Conservation (phyloP, 2,888 invertebrate genomes). For the Priapulus caudatus region DNA sequence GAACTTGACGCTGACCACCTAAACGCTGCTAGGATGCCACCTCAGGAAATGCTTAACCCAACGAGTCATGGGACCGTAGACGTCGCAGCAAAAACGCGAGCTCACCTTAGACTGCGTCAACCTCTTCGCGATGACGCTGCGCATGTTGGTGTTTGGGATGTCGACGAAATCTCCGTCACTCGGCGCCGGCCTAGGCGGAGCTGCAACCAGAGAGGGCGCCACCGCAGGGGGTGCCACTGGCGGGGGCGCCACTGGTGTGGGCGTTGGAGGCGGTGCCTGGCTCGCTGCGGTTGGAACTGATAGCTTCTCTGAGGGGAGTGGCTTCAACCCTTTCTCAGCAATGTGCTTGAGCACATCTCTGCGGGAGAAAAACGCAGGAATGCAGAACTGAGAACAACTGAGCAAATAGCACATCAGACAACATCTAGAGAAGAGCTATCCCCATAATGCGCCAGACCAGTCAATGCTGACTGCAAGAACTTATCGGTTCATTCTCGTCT, state of each 20-base stretch:
- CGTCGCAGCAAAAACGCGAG: background rate
- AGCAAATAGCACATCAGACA: too few relatives aligned
- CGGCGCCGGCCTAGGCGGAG: constrained; percentile 9
- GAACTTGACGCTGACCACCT: too few relatives aligned
- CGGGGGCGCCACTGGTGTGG: constrained; percentile 18
- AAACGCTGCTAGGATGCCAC: too few relatives aligned
- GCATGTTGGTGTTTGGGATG: constrained; percentile 48
- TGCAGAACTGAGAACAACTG: background rate
- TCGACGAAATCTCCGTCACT: constrained; percentile 40
- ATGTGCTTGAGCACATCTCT: constrained; percentile 10
- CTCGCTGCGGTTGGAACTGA: too few relatives aligned
- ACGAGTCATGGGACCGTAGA: too few relatives aligned
- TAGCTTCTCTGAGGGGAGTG: constrained; percentile 13
- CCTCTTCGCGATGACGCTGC: constrained; percentile 51
- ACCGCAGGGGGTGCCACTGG: constrained; percentile 12
- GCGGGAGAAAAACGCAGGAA: constrained; percentile 8
- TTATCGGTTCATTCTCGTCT: too few relatives aligned
- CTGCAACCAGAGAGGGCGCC: background rate
- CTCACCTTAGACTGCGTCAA: constrained; percentile 49
- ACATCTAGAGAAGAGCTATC: too few relatives aligned
- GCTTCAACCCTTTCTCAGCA: constrained; percentile 2
- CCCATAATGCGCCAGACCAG: too few relatives aligned
- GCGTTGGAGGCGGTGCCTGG: constrained; percentile 22
- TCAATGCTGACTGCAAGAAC: too few relatives aligned
- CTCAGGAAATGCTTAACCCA: too few relatives aligned